phyloP scores from a whole-genome alignment of 2,888 invertebrate genomes.

The Pristionchus arcanus region DNA sequence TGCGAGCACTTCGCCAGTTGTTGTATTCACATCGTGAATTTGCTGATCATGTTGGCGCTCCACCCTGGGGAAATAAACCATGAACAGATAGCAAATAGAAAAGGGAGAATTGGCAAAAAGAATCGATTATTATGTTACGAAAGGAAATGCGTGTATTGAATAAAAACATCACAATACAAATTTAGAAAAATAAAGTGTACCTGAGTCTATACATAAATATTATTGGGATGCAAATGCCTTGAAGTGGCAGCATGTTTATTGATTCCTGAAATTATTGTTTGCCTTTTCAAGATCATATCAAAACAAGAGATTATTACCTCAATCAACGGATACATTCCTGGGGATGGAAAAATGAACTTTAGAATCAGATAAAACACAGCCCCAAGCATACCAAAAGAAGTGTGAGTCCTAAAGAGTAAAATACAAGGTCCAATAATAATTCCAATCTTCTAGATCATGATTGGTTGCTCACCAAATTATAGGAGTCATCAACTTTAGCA shows the following conservation, averaged over 20 bases:
- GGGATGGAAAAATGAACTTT: neutral
- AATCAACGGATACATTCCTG: neutral
- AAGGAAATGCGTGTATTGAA: neutral
- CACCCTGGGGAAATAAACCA: neutral
- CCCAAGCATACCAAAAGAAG: neutral
- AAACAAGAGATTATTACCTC: neutral
- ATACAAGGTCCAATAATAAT: neutral
- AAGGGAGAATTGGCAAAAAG: neutral
- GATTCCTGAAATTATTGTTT: neutral
- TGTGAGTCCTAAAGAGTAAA: neutral
- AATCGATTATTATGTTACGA: neutral
- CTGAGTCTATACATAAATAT: neutral
- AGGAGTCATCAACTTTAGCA: neutral
- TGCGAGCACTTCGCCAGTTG: neutral
- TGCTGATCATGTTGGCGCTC: neutral
- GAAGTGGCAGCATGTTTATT: neutral
- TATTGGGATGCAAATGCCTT: slow-evolving; percentile 2
- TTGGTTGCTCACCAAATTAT: neutral
- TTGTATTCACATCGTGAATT: neutral
- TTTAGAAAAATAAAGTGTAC: neutral
- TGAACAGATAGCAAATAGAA: neutral
- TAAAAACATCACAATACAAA: neutral
- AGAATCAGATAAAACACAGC: neutral
- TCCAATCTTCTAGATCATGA: too few species aligned
- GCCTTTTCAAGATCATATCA: neutral